Conservation (phyloP, 2,888 invertebrate species). For the Oscheius sp. region DNA sequence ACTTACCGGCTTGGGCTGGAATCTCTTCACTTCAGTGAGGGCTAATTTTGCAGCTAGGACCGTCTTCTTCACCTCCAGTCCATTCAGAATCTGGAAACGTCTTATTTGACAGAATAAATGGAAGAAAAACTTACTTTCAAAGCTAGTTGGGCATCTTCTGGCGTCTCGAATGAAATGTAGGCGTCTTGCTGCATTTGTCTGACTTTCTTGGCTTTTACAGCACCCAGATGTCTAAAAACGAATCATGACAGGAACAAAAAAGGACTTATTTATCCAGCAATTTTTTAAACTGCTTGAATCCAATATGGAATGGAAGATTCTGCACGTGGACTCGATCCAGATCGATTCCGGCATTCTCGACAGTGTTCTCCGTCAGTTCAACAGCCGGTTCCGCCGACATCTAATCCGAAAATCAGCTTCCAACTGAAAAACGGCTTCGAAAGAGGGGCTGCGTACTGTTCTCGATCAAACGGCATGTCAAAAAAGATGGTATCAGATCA, state of each 20-base stretch:
- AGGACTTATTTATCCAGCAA: slow-evolving; percentile 62
- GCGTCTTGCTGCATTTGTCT: slow-evolving; percentile 55
- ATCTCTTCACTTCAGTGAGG: slow-evolving; percentile 42
- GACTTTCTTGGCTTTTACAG: slow-evolving; percentile 50
- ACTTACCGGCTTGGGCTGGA: slow-evolving; percentile 2
- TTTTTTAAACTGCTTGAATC: slow-evolving; percentile 61
- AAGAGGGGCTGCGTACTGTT: too few relatives aligned
- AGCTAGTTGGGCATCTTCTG: slow-evolving; percentile 54
- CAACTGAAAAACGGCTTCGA: too few relatives aligned
- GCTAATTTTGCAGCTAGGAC: slow-evolving; percentile 43
- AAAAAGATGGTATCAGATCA: too few relatives aligned
- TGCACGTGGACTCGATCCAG: slow-evolving; percentile 59
- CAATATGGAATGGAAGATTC: slow-evolving; percentile 60
- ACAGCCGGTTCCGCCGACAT: background rate
- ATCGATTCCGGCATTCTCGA: slow-evolving; percentile 14
- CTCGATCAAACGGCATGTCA: too few relatives aligned
- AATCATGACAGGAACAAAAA: slow-evolving; percentile 9
- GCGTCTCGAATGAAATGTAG: slow-evolving; percentile 56
- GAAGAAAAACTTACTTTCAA: slow-evolving; percentile 36
- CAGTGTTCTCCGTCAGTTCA: background rate
- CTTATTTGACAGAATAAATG: background rate
- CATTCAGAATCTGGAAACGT: slow-evolving; percentile 36
- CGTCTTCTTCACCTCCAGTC: slow-evolving; percentile 45
- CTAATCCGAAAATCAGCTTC: background rate
- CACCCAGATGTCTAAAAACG: slow-evolving; percentile 51